A percentile compares a stretch with the other conserved stretches of the same genome.
Conservation (phyloP, 2,113 vertebrate genomes). For the Indicator maculatus region DNA sequence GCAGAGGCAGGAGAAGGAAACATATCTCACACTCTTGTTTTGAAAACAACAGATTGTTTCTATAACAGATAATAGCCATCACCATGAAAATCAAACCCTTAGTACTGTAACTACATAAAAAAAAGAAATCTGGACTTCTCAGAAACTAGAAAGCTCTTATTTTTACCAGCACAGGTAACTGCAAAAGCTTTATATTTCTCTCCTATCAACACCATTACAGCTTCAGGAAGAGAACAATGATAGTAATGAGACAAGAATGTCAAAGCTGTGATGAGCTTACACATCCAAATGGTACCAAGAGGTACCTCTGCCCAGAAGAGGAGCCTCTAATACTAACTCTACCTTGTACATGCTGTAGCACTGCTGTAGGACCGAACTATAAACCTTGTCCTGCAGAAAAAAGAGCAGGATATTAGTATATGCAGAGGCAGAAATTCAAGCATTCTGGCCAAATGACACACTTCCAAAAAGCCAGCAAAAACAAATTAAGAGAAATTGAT, state of each 20-base stretch:
- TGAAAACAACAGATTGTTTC: neutral
- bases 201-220: neutral
- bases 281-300: neutral
- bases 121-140: neutral
- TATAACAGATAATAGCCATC: neutral
- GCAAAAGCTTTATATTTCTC: neutral
- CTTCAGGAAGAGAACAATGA: neutral
- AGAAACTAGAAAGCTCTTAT: neutral
- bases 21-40: neutral
- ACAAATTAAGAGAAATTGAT: neutral
- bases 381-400: constrained; percentile 92
- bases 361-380: constrained; percentile 91
- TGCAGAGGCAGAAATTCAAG: neutral
- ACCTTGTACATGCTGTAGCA: constrained; percentile 99
- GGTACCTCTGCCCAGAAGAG: neutral
- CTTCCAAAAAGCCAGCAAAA: neutral
- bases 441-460: neutral
- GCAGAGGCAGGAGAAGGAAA: neutral
- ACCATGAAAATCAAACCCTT: neutral
- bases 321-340: neutral
- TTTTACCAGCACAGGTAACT: neutral
- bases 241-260: neutral
- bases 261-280: neutral
- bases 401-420: neutral
- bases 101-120: neutral